A percentile compares a stretch with the other conserved stretches of the same genome.
These are phyloP conservation scores for Pemphredon lugubris DNA, from an alignment of 2,888 invertebrate genomes.

Conservation along the genomic window DNA sequence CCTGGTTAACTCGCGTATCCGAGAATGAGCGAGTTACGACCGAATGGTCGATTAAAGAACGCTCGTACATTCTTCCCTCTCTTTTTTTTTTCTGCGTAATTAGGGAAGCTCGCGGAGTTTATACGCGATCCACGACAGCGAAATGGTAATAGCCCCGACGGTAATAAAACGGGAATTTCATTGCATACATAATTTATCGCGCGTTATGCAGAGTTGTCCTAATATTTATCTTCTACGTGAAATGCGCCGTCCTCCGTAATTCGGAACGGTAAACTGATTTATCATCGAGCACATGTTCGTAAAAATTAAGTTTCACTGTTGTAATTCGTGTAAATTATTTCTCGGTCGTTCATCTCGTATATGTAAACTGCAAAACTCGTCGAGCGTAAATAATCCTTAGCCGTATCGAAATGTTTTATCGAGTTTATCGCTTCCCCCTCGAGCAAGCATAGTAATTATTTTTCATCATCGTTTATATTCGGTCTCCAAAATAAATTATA, in stretches of 20 bases:
- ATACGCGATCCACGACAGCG: slow-evolving; percentile 21
- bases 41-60: not conserved
- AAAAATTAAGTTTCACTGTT: not conserved
- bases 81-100: not conserved
- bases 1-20: too few species aligned
- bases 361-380: too few species aligned
- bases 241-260: slow-evolving; percentile 24
- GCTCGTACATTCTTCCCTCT: not conserved
- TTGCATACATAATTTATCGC: slow-evolving; percentile 44
- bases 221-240: slow-evolving; percentile 32
- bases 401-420: too few species aligned
- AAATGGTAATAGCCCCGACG: slow-evolving; percentile 7
- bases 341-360: not conserved
- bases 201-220: slow-evolving; percentile 23
- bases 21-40: too few species aligned
- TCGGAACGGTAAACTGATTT: slow-evolving; percentile 14
- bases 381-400: too few species aligned
- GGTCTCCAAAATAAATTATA: too few species aligned
- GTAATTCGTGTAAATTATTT: not conserved
- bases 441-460: too few species aligned
- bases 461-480: too few species aligned
- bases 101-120: slow-evolving; percentile 20
- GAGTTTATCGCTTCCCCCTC: too few species aligned
- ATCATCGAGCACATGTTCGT: not conserved
- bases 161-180: slow-evolving; percentile 41